phyloP scores from a whole-genome alignment of 1,140 invertebrate genomes.

The Hycleus phaleratus region DNA sequence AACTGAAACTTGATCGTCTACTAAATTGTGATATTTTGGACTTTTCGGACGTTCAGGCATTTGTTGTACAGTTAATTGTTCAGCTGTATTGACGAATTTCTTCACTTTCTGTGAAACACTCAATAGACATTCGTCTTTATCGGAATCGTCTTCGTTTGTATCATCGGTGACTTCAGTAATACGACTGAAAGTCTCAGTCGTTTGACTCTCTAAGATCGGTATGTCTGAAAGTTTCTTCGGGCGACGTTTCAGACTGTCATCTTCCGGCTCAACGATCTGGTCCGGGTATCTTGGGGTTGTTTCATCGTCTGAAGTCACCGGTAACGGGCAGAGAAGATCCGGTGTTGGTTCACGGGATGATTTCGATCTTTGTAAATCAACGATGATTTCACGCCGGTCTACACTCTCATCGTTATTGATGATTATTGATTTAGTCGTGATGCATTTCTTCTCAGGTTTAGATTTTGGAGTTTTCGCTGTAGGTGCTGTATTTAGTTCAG shows the following conservation, averaged over 20 bases:
- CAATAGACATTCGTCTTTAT: slow-evolving; percentile 56
- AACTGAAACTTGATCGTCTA: slow-evolving; percentile 41
- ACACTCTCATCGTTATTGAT: slow-evolving; percentile 24
- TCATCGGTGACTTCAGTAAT: slow-evolving; percentile 49
- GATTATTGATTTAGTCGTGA: slow-evolving; percentile 38
- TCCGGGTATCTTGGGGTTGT: slow-evolving; percentile 59
- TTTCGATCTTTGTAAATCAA: slow-evolving; percentile 58
- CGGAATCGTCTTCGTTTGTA: slow-evolving; percentile 44
- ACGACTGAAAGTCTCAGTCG: slow-evolving; percentile 40
- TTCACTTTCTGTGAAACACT: slow-evolving; percentile 59
- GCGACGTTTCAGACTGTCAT: slow-evolving; percentile 42
- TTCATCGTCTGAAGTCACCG: slow-evolving; percentile 46
- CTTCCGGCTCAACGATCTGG: slow-evolving; percentile 61
- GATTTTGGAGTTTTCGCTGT: slow-evolving; percentile 3
- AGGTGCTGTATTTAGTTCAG: background rate
- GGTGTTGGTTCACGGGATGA: slow-evolving; percentile 64
- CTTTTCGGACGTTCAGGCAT: slow-evolving; percentile 33
- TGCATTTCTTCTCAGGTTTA: slow-evolving; percentile 26
- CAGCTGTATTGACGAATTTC: slow-evolving; percentile 54
- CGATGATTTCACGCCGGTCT: slow-evolving; percentile 44
- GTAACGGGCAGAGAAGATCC: slow-evolving; percentile 56
- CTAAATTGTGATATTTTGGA: slow-evolving; percentile 25
- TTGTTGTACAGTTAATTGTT: slow-evolving; percentile 44
- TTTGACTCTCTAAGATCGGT: slow-evolving; percentile 31
- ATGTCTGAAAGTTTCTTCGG: slow-evolving; percentile 44